Percentiles rank a stretch among this genome's conserved stretches.
Conservation (phyloP, 2,797 vertebrate species). For the Megalops cyprinoides region DNA sequence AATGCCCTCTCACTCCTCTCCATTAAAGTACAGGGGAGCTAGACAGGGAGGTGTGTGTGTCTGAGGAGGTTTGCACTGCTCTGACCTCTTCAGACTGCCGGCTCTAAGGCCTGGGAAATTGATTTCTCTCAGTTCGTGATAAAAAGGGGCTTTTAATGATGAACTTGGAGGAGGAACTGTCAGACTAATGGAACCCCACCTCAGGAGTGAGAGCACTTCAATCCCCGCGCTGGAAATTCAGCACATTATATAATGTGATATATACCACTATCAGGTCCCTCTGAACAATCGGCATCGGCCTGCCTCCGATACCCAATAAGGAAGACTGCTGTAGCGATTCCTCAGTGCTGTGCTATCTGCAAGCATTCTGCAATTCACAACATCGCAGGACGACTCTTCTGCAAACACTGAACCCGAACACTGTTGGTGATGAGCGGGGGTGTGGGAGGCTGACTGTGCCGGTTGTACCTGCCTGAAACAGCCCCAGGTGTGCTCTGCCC, state of each 20-base stretch:
- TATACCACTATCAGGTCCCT: not conserved
- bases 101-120: not conserved
- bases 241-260: not conserved
- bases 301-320: no score
- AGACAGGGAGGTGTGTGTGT: not conserved
- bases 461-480: no score
- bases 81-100: not conserved
- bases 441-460: no score
- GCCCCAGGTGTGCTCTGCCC: no score
- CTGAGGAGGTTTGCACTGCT: not conserved
- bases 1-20: no score
- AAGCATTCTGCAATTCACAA: not conserved
- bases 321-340: not conserved
- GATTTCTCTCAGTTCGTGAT: conserved; percentile 10
- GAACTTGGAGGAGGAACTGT: not conserved
- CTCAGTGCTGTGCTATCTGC: not conserved
- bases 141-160: conserved; percentile 17
- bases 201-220: not conserved
- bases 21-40: no score
- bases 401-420: no score
- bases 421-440: no score
- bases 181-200: conserved; percentile 5
- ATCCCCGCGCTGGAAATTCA: conserved; percentile 6
- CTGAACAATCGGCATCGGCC: no score
- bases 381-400: no score